A percentile compares a stretch with the other conserved stretches of the same genome.
Conservation (phyloP, 1,140 invertebrate genomes). For the Tetramorium alpestre region DNA sequence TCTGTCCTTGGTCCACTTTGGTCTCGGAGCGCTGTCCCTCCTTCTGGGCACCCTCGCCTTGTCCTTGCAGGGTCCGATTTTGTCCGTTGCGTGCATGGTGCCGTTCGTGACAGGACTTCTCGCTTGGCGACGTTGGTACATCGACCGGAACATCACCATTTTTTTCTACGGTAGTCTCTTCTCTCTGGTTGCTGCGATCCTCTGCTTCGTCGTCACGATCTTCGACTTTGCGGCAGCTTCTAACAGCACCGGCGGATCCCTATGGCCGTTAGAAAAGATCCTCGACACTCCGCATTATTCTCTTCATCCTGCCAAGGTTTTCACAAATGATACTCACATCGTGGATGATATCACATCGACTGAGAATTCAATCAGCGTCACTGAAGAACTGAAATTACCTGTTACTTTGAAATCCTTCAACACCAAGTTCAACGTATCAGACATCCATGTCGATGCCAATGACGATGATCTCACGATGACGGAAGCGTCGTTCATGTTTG, state of each 20-base stretch:
- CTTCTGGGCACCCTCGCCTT: slow-evolving; percentile 85
- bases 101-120: slow-evolving; percentile 86
- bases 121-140: slow-evolving; percentile 89
- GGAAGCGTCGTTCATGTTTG: background rate
- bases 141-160: slow-evolving; percentile 88
- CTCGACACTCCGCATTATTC: slow-evolving; percentile 14
- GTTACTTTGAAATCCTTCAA: background rate
- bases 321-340: background rate
- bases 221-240: slow-evolving; percentile 69
- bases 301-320: background rate
- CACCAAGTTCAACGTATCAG: background rate
- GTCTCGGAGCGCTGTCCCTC: slow-evolving; percentile 85
- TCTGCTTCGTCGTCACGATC: slow-evolving; percentile 72
- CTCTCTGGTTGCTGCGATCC: slow-evolving; percentile 67
- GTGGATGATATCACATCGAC: background rate
- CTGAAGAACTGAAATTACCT: background rate
- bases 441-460: background rate
- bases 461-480: slow-evolving; percentile 3
- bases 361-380: background rate
- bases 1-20: slow-evolving; percentile 87
- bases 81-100: slow-evolving; percentile 85
- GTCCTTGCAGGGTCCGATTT: slow-evolving; percentile 84
- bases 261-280: slow-evolving; percentile 63
- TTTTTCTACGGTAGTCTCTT: slow-evolving; percentile 85
- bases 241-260: background rate